Conservation (phyloP, 2,797 vertebrate species). For the Sebastes wilsoni region DNA sequence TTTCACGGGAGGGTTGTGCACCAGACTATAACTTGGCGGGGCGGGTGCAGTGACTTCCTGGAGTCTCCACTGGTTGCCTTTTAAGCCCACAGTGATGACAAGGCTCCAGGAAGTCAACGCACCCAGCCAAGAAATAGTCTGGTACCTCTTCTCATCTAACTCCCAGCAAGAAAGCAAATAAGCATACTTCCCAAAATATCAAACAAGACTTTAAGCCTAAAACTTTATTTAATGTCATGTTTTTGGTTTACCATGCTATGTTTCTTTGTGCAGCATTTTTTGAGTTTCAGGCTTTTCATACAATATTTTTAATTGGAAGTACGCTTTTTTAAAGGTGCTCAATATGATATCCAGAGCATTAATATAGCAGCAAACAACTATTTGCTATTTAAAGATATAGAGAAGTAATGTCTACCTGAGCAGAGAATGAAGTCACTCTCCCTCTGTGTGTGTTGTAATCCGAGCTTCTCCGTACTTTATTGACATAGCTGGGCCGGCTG, state of each 20-base stretch:
- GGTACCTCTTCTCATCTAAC: slow-evolving; percentile 3
- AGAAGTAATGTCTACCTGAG: too few relatives aligned
- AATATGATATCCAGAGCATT: too few relatives aligned
- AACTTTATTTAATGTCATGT: background rate
- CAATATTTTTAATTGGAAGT: background rate
- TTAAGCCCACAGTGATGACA: slow-evolving; percentile 16
- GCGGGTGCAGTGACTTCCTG: slow-evolving; percentile 14
- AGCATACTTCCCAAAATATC: background rate
- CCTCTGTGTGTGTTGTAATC: too few relatives aligned
- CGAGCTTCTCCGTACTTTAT: too few relatives aligned
- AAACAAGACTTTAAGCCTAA: background rate
- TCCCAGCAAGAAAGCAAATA: background rate
- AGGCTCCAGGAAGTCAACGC: slow-evolving; percentile 15
- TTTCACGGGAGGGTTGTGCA: slow-evolving; percentile 5
- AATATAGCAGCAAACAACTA: too few relatives aligned
- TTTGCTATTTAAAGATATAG: too few relatives aligned
- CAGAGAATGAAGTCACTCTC: too few relatives aligned
- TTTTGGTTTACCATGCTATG: background rate
- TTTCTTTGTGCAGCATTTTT: background rate
- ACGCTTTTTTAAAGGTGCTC: too few relatives aligned
- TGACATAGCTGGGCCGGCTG: too few relatives aligned
- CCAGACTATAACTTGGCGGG: slow-evolving; percentile 15
- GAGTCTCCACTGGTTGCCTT: slow-evolving; percentile 7
- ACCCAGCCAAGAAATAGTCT: slow-evolving; percentile 8
- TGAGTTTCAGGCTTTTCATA: background rate